Evolutionary conservation across 2,888 invertebrate genomes (phyloP), one percentile per base, ranked within the genome.

Genomic region (Eupithecia inturbata): DNA sequence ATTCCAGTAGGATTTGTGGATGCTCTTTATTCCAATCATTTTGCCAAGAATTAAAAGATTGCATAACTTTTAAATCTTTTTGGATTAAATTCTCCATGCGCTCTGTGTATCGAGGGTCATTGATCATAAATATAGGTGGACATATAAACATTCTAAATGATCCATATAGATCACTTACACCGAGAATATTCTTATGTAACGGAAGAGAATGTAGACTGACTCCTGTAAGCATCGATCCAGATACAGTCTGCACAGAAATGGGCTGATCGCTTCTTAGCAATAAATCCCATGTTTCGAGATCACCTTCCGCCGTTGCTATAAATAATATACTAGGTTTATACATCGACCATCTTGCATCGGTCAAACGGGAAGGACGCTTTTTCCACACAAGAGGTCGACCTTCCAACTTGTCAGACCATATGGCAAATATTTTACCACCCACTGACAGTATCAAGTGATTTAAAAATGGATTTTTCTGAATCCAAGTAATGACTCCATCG

Each of bases 261-360:
- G 97, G 95, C 78, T 96, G 95, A 80, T 97, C 96, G 78, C 96
- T 96, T 84, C 95, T 95, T 67, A 96, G 91, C 73, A 97, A 89
- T 73, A 98, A 91, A 91, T 98, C 97, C 98, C 98, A 98, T 16
- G 96, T 96, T 89, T 98, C 98, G 19, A 97, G 91, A 74, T 95
- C 95, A 3, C 98, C 98, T 91, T 98, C 97, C 33, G 94, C 95
- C 28, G 96, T 96, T 1, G 96, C 95, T 71, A 98, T 88, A 84
- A 96, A 97, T 74, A 98, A 91, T 67, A 97, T 95, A 68, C 96
- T 96, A 0, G 97, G 96, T 69, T 97, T 95, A 63, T 96, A 95
- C n/a, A 95, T 93, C n/a, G 97, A 97, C 98, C 98, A 98, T 53
- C 94, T 91, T 0, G 96, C 96, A 22, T 95, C 95, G 0, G 97